Percentiles rank a stretch among this genome's conserved stretches.
phyloP scores from a whole-genome alignment of 2,888 invertebrate genomes.

The Tipula unca region DNA sequence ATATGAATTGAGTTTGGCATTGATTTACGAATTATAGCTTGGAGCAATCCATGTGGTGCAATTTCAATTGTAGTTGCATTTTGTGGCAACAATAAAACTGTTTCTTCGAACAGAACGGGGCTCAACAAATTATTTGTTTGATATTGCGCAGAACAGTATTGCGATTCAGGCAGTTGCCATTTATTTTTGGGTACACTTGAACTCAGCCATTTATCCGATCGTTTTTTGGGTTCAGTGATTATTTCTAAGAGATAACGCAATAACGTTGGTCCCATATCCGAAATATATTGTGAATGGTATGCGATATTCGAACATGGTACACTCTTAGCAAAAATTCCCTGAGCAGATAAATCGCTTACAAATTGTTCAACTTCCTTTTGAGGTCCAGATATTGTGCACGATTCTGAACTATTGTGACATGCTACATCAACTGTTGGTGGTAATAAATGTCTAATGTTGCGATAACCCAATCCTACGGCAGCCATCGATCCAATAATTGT shows the following conservation, averaged over 20 bases:
- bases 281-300: slow-evolving; percentile 80
- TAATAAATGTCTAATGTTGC: slow-evolving; percentile 49
- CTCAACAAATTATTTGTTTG: slow-evolving; percentile 75
- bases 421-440: slow-evolving; percentile 74
- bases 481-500: slow-evolving; percentile 79
- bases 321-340: slow-evolving; percentile 71
- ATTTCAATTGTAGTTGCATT: slow-evolving; percentile 59
- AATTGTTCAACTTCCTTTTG: slow-evolving; percentile 56
- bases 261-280: slow-evolving; percentile 56
- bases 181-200: slow-evolving; percentile 63
- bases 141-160: slow-evolving; percentile 70
- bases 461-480: slow-evolving; percentile 62
- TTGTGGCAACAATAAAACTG: slow-evolving; percentile 52
- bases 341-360: slow-evolving; percentile 54
- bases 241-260: slow-evolving; percentile 53
- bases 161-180: slow-evolving; percentile 59
- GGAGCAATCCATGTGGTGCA: slow-evolving; percentile 60
- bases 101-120: slow-evolving; percentile 52
- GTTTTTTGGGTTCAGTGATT: slow-evolving; percentile 54
- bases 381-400: slow-evolving; percentile 86
- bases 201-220: slow-evolving; percentile 75
- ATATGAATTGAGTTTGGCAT: slow-evolving; percentile 48
- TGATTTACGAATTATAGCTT: slow-evolving; percentile 55
- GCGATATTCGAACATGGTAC: slow-evolving; percentile 83
- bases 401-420: slow-evolving; percentile 79